Conservation (phyloP, 2,888 invertebrate species). For the Nezara viridula region DNA sequence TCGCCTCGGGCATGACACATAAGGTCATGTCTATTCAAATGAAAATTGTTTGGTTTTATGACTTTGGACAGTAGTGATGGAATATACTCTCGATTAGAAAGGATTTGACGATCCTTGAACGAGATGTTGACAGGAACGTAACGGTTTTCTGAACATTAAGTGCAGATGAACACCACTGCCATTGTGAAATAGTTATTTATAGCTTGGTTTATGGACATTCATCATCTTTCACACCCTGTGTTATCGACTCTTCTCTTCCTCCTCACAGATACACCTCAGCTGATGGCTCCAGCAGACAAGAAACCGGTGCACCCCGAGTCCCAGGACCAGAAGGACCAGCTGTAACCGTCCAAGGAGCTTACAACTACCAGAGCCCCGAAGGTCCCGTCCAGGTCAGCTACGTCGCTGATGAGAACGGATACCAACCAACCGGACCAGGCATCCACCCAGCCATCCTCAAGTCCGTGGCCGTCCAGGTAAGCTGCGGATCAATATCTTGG, state of each 20-base stretch:
- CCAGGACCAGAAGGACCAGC: slow-evolving; percentile 67
- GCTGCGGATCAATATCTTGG: slow-evolving; percentile 35
- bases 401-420: slow-evolving; percentile 67
- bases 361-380: slow-evolving; percentile 74
- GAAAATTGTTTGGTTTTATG: neutral
- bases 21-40: neutral
- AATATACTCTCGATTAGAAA: neutral
- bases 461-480: slow-evolving; percentile 67
- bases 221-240: neutral
- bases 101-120: neutral
- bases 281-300: slow-evolving; percentile 67
- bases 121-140: neutral
- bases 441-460: slow-evolving; percentile 67
- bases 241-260: neutral
- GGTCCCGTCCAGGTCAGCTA: slow-evolving; percentile 68
- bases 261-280: slow-evolving; percentile 67
- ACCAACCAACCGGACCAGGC: slow-evolving; percentile 66
- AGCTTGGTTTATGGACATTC: neutral
- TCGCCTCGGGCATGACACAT: neutral
- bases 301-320: slow-evolving; percentile 66
- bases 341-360: slow-evolving; percentile 71
- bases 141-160: neutral
- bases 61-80: neutral
- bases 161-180: neutral
- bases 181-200: neutral